phyloP scores from a whole-genome alignment of 53 echinoderm and acorn worm species.

The Echinarachnius parma region DNA sequence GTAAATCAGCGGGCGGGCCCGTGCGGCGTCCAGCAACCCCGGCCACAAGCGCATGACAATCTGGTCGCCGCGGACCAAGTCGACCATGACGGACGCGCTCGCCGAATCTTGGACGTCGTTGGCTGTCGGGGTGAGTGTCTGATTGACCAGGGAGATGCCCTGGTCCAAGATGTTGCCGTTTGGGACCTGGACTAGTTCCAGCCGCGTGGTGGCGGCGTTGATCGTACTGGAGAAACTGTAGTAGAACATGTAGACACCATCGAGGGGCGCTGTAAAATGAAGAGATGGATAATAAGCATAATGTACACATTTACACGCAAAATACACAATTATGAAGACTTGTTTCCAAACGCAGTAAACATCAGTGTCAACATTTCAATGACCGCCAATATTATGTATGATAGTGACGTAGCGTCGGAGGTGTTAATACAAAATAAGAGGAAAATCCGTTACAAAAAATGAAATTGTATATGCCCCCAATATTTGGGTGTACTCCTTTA shows the following conservation, averaged over 20 bases:
- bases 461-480: too few species aligned
- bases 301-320: too few species aligned
- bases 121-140: constrained; percentile 1
- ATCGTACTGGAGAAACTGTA: constrained; percentile 16
- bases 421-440: too few species aligned
- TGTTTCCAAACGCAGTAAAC: too few species aligned
- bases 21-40: constrained; percentile 10
- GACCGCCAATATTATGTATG: too few species aligned
- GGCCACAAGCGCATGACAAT: constrained; percentile 6
- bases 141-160: not conserved
- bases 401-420: too few species aligned
- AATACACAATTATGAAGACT: too few species aligned
- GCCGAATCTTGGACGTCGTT: not conserved
- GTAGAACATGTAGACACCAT: constrained; percentile 34
- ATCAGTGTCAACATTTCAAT: too few species aligned
- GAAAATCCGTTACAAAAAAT: too few species aligned
- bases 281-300: too few species aligned
- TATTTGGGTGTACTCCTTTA: too few species aligned
- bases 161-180: not conserved
- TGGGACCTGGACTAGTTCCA: constrained; percentile 1
- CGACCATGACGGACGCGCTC: constrained; percentile 30
- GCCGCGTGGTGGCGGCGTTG: not conserved
- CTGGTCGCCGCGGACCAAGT: constrained; percentile 4
- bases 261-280: constrained; percentile 15
- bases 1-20: constrained; percentile 10